Evolutionary conservation across 2,888 invertebrate species (phyloP).

Genomic region (Agrochola litura): DNA sequence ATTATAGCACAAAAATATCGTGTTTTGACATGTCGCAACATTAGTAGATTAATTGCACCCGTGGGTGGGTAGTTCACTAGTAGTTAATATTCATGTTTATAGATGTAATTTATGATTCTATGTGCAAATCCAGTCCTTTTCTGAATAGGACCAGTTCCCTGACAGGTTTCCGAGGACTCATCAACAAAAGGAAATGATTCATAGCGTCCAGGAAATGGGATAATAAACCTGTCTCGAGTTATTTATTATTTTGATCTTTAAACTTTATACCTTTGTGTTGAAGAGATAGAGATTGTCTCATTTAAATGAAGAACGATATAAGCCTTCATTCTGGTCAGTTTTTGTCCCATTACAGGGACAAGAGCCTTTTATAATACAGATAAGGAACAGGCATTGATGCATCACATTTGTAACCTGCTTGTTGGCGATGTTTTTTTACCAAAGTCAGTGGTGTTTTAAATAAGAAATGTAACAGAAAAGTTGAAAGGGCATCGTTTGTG

Average conservation of each 20-base stretch:
- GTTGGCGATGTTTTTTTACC: background rate
- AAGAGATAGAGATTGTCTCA: constrained; percentile 14
- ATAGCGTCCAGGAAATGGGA: constrained; percentile 38
- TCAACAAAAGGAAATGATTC: constrained; percentile 44
- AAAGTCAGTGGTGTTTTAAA: background rate
- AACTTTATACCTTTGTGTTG: constrained; percentile 6
- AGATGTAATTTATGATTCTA: background rate
- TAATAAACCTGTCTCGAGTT: constrained; percentile 20
- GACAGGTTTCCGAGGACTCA: constrained; percentile 6
- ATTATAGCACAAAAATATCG: background rate
- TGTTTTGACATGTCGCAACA: no score
- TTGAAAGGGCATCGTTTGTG: no score
- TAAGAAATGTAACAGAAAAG: no score
- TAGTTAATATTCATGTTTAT: background rate
- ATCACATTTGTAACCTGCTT: background rate
- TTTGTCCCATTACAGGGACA: background rate
- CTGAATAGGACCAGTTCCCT: constrained; percentile 5
- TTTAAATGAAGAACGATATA: constrained; percentile 7
- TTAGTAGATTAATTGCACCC: no score
- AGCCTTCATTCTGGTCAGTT: constrained; percentile 3
- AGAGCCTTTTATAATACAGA: background rate
- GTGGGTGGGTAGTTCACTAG: background rate
- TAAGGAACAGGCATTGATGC: constrained; percentile 3
- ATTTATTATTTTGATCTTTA: constrained; percentile 45
- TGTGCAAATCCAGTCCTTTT: constrained; percentile 4